Evolutionary conservation across 2,888 invertebrate species (phyloP), one percentile per base, ranked within the genome.

Genomic region (Himalopsyche kuldschensis): DNA sequence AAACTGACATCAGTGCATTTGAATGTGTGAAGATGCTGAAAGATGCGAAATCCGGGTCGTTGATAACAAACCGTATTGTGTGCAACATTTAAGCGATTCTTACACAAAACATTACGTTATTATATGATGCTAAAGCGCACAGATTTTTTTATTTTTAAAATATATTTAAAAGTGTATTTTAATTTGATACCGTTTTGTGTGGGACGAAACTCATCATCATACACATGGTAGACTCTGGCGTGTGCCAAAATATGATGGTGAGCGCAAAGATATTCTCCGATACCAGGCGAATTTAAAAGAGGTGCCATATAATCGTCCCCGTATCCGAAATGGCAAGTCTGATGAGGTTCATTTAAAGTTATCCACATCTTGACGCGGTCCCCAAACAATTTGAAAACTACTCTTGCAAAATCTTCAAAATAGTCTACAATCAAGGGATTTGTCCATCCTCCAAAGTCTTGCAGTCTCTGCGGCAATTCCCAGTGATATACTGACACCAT

Each of bases 201-300:
- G 0, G 87, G 48, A 86, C 89, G 89, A 87, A 90, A 94, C 17
- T 92, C 89, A 1, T 89, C 87, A 63, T 93, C 88, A 87, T 93
- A 94, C 87, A 94, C 87, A 17, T 91, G 90, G 87, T 94, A 96
- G 0, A 92, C 93, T 87, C 89, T 91, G 0, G 93, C 95, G 87
- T 96, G 95, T 0, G 95, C 94, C 75, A 93, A 87, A 6, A 96
- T 89, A 78, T 94, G 89, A 84, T 93, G 94, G 87, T 94, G 94
- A 0, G 91, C 93, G 81, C 94, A 94, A 86, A 93, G 87, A 88
- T 95, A 95, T 86, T 92, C 92, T 5, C 92, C 93, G 41, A 93
- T 88, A 0, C 94, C 94, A 30, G 92, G 91, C 55, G 91, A 89
- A 1, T 88, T 87, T 1, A 87, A 88, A 0, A 91, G 92, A 0